Base-by-base conservation (phyloP, 2,113 vertebrate genomes). In the Amblyopsis rosae region DNA sequence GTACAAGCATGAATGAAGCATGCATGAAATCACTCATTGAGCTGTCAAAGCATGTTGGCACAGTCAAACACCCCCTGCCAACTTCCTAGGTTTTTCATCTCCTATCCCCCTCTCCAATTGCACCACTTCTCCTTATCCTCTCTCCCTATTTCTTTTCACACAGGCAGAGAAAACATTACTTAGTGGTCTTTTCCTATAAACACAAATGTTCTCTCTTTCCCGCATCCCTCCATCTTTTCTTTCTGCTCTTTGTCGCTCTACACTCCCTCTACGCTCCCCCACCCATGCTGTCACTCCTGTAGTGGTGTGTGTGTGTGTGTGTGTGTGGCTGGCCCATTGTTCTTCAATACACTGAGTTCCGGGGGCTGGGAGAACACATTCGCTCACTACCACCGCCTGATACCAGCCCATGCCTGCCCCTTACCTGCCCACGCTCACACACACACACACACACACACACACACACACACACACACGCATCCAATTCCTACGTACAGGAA, bases 131-230 rank as follows among this genome's bases (percentile, higher is more conserved):
- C 73, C 70, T 67, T 68, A 50, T 65, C 69, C 80, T 76, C 70
- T 70, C 59, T 75, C 75, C 80, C 80, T 65, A 41, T 41, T 41
- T 74, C 68, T 73, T 83, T 82, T 83, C 69, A 79, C 72, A 67
- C 70, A 55, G 58, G 65, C 35, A 69, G 60, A 76, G 64, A 11
- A 61, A 68, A 89, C 87, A 60, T 63, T 77, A 83, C 86, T 88
- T 79, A 81, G 69, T 32, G 55, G 66, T 77, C 75, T 86, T 26
- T 85, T 86, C 73, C 79, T 59, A 82, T 79, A 56, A 80, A 88
- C 76, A 87, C 76, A 84, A 76, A 82, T 73, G 74, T 83, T 75
- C 58, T 54, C 72, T 72, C 73, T 47, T 77, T 59, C 54, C 68
- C 19, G 46, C 50, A 35, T 53, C 33, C 53, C 59, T 12, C 67